Evolutionary conservation across 2,113 vertebrate species (phyloP), one percentile per base, ranked within the genome.

Genomic region (Nerophis ophidion): DNA sequence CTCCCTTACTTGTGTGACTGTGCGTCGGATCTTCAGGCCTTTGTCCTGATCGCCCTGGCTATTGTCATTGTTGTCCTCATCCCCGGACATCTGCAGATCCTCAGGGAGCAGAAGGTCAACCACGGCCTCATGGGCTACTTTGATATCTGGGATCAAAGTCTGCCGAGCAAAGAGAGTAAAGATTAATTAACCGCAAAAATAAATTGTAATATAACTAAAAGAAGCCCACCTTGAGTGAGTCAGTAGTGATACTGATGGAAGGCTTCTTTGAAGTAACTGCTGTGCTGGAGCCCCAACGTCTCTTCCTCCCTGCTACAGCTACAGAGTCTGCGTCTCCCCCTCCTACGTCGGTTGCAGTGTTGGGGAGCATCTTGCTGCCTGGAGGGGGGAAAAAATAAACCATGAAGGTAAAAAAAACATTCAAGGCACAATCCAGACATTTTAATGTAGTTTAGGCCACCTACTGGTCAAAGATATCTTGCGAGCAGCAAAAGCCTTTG

Each of bases 71-170:
- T 81, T 84, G 7, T 90, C 90, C 49, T 96, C 94, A 11, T 95
- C 94, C 57, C 92, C 93, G 4, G 94, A 96, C 71, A 94, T 87
- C 42, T 86, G 91, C 1, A 91, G 85, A 70, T 96, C 94, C 52
- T 95, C 93, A 5, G 94, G 91, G 65, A 94, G 94, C 66, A 94
- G 94, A 65, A 96, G 88, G 63, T 95, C 94, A 68, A 96, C 92
- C 46, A 96, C 88, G 0, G 89, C 92, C 58, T 95, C 93, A 80
- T 93, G 92, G 75, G 87, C 90, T 61, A 92, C 80, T 89, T 95
- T 95, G 69, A 95, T 94, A 77, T 95, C 94, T 16, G 94, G 94
- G 77, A 96, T 96, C 81, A 96, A 82, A 75, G 92, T 94, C 94
- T 95, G 81, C 5, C 8, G 15, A 5, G 4, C 33, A 34, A 1